phyloP scores from a whole-genome alignment of 2,113 vertebrate genomes.

The Lagopus leucura region DNA sequence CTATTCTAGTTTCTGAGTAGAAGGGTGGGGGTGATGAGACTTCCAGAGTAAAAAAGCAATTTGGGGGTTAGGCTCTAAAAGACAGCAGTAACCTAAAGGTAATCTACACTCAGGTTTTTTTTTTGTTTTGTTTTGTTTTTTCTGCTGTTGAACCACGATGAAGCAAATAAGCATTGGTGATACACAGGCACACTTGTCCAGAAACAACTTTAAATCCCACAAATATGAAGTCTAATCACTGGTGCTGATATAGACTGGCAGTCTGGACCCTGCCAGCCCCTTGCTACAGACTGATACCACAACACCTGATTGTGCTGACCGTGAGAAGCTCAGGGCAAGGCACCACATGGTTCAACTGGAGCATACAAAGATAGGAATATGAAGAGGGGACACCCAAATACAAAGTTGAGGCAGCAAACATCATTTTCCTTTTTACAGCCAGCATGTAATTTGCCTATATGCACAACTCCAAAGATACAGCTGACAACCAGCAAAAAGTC shows the following conservation, averaged over 20 bases:
- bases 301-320: neutral
- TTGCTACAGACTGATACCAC: neutral
- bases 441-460: neutral
- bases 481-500: neutral
- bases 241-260: neutral
- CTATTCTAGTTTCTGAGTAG: neutral
- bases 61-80: neutral
- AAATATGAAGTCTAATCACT: neutral
- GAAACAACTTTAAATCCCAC: neutral
- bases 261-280: neutral
- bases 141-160: neutral
- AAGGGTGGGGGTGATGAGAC: neutral
- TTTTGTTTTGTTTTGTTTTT: neutral
- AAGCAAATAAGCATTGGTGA: neutral
- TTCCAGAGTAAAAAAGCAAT: neutral
- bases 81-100: neutral
- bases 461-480: neutral
- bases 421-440: neutral
- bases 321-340: neutral
- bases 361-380: neutral
- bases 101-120: neutral
- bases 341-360: neutral
- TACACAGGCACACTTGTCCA: neutral
- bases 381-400: neutral
- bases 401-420: neutral